Evolutionary conservation across 2,113 vertebrate genomes (phyloP).

Genomic region (Istiophorus platypterus): DNA sequence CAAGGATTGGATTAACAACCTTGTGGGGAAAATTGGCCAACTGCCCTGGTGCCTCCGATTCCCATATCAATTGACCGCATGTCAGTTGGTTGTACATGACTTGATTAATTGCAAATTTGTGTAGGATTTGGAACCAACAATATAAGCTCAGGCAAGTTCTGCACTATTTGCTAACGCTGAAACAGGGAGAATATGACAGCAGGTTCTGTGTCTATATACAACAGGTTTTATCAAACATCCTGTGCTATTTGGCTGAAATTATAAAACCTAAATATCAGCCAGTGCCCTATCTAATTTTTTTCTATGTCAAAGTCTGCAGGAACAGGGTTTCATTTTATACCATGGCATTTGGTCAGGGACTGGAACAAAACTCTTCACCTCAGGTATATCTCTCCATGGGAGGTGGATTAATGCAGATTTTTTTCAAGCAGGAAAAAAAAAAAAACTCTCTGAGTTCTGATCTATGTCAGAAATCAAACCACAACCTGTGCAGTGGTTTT

Average conservation of each 20-base stretch:
- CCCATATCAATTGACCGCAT: too few relatives aligned
- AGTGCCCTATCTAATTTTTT: not conserved
- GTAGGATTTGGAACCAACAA: not conserved
- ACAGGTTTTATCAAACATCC: not conserved
- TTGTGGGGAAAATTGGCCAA: too few relatives aligned
- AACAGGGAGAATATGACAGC: not conserved
- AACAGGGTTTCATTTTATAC: constrained; percentile 9
- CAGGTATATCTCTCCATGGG: constrained; percentile 11
- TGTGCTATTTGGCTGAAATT: constrained; percentile 22
- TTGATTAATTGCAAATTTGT: not conserved
- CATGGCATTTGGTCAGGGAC: constrained; percentile 37
- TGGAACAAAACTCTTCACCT: constrained; percentile 33
- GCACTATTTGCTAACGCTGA: not conserved
- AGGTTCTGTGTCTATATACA: not conserved
- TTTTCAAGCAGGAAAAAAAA: constrained; percentile 51
- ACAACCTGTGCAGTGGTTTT: constrained; percentile 14
- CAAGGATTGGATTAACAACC: too few relatives aligned
- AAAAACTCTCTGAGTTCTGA: constrained; percentile 28
- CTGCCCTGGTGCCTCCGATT: too few relatives aligned
- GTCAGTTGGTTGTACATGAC: not conserved
- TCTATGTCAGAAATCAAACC: constrained; percentile 61
- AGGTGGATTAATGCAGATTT: constrained; percentile 45
- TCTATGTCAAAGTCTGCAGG: not conserved
- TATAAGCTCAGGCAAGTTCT: not conserved
- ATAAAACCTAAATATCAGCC: not conserved